Percentiles rank a stretch among this genome's conserved stretches.
Conservation (phyloP, 2,797 vertebrate genomes). For the Aselliscus stoliczkanus region DNA sequence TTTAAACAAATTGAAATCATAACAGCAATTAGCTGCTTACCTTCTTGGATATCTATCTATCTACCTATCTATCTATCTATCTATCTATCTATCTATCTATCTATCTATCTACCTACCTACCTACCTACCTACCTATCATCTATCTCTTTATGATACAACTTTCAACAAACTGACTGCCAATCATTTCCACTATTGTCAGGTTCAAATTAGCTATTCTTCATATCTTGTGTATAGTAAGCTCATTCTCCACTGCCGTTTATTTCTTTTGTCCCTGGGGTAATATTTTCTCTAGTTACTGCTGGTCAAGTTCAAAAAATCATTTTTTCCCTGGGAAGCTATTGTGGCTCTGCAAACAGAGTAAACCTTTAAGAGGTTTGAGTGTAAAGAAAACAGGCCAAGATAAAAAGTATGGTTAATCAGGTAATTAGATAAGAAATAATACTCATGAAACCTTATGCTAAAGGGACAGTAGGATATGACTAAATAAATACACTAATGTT, state of each 20-base stretch:
- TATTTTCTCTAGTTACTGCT: slow-evolving; percentile 5
- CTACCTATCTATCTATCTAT: background rate
- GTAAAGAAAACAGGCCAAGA: background rate
- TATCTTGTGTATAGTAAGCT: background rate
- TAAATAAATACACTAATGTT: background rate
- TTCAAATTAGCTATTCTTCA: background rate
- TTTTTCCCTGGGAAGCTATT: background rate
- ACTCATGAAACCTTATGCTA: background rate
- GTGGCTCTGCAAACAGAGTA: background rate
- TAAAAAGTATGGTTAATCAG: background rate
- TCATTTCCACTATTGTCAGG: background rate
- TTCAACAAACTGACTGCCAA: background rate
- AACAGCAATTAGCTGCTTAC: background rate
- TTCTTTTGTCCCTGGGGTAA: background rate
- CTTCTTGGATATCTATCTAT: background rate
- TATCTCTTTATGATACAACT: background rate
- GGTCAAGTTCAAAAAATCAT: background rate
- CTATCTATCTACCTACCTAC: background rate
- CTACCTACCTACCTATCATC: no score
- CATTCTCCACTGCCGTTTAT: background rate
- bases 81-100: background rate
- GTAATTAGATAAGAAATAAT: background rate
- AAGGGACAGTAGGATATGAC: background rate
- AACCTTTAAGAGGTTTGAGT: background rate
- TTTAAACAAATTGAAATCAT: background rate